A percentile compares a stretch with the other conserved stretches of the same genome.
phyloP scores from a whole-genome alignment of 1,140 invertebrate species.

The Doryteuthis pealeii region DNA sequence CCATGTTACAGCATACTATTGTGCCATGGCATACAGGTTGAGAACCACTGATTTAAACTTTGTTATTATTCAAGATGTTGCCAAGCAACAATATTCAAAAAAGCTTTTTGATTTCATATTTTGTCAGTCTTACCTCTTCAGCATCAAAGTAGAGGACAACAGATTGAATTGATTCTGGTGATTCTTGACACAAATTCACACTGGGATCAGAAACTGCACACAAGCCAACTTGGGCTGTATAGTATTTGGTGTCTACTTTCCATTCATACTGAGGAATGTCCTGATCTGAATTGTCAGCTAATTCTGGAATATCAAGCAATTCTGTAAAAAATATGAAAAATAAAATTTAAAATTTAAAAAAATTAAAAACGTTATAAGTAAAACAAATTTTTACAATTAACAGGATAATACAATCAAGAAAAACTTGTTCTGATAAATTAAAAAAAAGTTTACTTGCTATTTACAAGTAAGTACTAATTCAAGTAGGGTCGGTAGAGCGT shows the following conservation, averaged over 20 bases:
- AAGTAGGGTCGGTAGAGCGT: too few relatives aligned
- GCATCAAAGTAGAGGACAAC: conserved; percentile 67
- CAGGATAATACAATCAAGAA: too few relatives aligned
- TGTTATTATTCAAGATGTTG: neutral
- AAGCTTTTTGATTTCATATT: neutral
- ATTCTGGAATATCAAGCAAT: too few relatives aligned
- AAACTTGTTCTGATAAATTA: too few relatives aligned
- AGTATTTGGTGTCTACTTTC: conserved; percentile 72
- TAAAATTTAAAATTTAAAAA: conserved; percentile 57
- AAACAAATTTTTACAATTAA: too few relatives aligned
- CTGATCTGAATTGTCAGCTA: too few relatives aligned
- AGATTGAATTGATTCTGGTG: conserved; percentile 65
- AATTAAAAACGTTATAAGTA: conserved; percentile 34
- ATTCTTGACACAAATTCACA: conserved; percentile 58
- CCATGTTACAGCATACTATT: too few relatives aligned
- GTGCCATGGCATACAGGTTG: too few relatives aligned
- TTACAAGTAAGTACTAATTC: too few relatives aligned
- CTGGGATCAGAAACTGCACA: conserved; percentile 61
- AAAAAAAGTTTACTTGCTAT: too few relatives aligned
- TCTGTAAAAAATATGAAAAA: too few relatives aligned
- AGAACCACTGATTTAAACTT: too few relatives aligned
- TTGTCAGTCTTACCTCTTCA: conserved; percentile 60
- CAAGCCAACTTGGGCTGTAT: conserved; percentile 66
- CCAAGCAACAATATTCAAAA: neutral
- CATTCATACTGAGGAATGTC: conserved; percentile 63